Evolutionary conservation across 2,113 vertebrate species (phyloP), one percentile per base, ranked within the genome.

Genomic region (Sebastes schlegelii): DNA sequence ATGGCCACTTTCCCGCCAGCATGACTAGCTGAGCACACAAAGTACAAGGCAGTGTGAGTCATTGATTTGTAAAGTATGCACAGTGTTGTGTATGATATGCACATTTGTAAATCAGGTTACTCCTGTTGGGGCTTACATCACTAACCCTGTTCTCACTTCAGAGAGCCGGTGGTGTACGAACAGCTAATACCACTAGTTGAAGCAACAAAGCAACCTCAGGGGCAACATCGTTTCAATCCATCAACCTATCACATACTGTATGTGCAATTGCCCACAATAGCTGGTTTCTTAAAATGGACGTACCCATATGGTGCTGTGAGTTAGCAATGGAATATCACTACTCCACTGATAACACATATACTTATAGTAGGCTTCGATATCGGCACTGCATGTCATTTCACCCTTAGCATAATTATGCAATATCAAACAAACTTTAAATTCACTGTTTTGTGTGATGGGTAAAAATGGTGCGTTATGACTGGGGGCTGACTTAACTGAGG

Each of bases 351-450:
- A 73, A 86, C 88, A 93, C 89, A 76, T 83, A 86, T 88, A 89
- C 67, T 74, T 83, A 79, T 78, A 67, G 65, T 91, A 87, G 75
- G 88, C 92, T 91, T 89, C 76, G 82, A 84, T 81, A 90, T 89
- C 67, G 65, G 79, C 88, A 93, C 86, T 94, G 95, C 95, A 95
- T 95, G 93, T 92, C 92, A 92, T 95, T 89, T 93, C 91, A 94
- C 90, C 75, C 60, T 86, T 75, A 88, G 86, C 91, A 83, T 92
- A 87, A 90, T 80, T 90, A 92, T 92, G 91, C 91, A 93, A 92
- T 89, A 92, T 91, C 84, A 79, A 88, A 85, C 61, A 90, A 86
- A 86, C 58, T 69, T 89, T 82, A 60, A 76, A 74, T 86, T 90
- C 77, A 91, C 88, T 76, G 49, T 85, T 91, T 72, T 62, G 86